Evolutionary conservation across 1,140 invertebrate genomes (phyloP), one percentile per base, ranked within the genome.

Genomic region (Armadillidium nasatum): DNA sequence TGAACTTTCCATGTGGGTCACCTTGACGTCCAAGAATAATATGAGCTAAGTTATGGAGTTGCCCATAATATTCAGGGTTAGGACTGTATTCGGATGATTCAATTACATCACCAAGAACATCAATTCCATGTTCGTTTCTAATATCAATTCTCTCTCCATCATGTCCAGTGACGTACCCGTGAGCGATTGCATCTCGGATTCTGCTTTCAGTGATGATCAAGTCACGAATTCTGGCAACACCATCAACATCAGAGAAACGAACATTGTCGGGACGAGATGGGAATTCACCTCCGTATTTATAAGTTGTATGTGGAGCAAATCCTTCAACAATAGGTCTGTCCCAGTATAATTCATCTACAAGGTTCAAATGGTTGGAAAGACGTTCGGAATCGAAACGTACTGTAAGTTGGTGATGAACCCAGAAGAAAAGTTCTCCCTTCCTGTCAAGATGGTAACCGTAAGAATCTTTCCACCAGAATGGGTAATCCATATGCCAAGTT

Each of bases 261-360:
- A 79, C 44, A 44, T 86, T 86, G 44, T 88, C 83, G 4, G 88
- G 86, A 76, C 91, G 88, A 54, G 86, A 84, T 60, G 89, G 88
- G 78, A 89, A 86, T 81, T 89, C 86, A 43, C n/a, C 89, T 75
- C 91, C 90, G 78, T 90, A 91, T 75, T 87, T 86, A 77, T 87
- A 84, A 73, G 85, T 87, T 79, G 91, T 82, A 83, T 88, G 86
- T n/a, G 0, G 88, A 75, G 88, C 86, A 83, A 88, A 92, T 21
- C 90, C 90, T 82, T 88, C 88, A 4, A 7, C 54, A 54, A 82
- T 83, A 19, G 80, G 77, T 22, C 81, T 79, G 71, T 88, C 84
- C 79, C 85, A 86, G 71, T 86, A 81, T 7, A 85, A 81, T 4
- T 84, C 77, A 0, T 84, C 75, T 21, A 87, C 85, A 4, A 86